Evolutionary conservation across 2,888 invertebrate species (phyloP).

Genomic region (Drosophila suboccidentalis): DNA sequence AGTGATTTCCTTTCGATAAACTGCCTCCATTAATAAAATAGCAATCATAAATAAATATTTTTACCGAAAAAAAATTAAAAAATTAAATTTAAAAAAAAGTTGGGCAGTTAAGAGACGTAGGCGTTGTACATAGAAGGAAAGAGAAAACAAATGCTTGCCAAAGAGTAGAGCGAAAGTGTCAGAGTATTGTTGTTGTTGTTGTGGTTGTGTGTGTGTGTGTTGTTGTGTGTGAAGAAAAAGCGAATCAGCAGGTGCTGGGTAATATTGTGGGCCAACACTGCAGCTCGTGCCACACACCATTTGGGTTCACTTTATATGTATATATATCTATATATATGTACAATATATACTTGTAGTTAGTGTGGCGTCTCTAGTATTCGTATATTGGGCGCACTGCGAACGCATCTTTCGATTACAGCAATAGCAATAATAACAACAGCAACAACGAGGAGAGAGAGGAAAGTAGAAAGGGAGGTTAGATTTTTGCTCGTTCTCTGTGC

Average conservation of each 20-base stretch:
- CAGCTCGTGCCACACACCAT: constrained; percentile 19
- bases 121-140: constrained; percentile 22
- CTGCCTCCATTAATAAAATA: too few species aligned
- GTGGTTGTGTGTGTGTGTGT: constrained; percentile 41
- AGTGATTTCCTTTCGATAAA: too few species aligned
- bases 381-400: constrained; percentile 66
- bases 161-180: constrained; percentile 57
- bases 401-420: constrained; percentile 80
- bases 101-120: constrained; percentile 1
- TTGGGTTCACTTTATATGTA: constrained; percentile 27
- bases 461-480: not conserved
- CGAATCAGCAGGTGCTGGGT: constrained; percentile 79
- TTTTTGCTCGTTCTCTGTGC: constrained; percentile 20
- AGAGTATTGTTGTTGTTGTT: constrained; percentile 13
- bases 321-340: constrained; percentile 17
- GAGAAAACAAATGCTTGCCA: constrained; percentile 24
- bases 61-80: constrained; percentile 8
- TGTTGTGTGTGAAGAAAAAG: constrained; percentile 41
- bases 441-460: not conserved
- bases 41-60: too few species aligned
- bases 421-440: constrained; percentile 45
- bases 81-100: constrained; percentile 5
- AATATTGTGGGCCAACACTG: constrained; percentile 62
- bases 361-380: constrained; percentile 36
- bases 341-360: constrained; percentile 41